A percentile compares a stretch with the other conserved stretches of the same genome.
Conservation (phyloP, 2,797 vertebrate species). For the Craterocephalus amniculus region DNA sequence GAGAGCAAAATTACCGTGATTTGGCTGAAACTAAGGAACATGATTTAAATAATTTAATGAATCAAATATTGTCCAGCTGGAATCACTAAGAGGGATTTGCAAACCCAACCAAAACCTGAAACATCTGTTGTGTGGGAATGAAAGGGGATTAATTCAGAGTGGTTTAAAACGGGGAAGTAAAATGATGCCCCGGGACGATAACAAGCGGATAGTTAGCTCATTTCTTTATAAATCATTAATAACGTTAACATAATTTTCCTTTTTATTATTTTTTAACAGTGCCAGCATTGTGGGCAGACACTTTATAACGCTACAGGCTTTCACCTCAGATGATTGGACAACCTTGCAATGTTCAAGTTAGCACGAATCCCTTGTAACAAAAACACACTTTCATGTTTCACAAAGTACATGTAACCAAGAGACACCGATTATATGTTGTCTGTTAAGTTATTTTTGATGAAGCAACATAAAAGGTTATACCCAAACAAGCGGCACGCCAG, state of each 20-base stretch:
- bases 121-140: conserved; percentile 23
- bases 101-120: conserved; percentile 13
- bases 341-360: neutral
- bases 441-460: accelerated
- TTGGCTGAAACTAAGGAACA: neutral
- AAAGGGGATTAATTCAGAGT: conserved; percentile 35
- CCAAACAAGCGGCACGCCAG: neutral
- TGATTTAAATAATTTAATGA: neutral
- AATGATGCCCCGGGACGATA: neutral
- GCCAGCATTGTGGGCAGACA: neutral
- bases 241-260: neutral
- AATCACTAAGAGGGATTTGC: neutral
- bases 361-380: conserved; percentile 12
- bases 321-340: neutral
- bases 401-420: accelerated
- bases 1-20: neutral
- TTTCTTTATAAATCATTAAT: neutral
- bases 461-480: neutral
- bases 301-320: neutral
- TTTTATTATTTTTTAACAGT: neutral
- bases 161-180: neutral
- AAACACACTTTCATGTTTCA: neutral
- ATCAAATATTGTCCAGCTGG: conserved; percentile 10
- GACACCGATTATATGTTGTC: accelerated
- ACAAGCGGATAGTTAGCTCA: neutral